Evolutionary conservation across 2,888 invertebrate species (phyloP).

Genomic region (Amiota communis): DNA sequence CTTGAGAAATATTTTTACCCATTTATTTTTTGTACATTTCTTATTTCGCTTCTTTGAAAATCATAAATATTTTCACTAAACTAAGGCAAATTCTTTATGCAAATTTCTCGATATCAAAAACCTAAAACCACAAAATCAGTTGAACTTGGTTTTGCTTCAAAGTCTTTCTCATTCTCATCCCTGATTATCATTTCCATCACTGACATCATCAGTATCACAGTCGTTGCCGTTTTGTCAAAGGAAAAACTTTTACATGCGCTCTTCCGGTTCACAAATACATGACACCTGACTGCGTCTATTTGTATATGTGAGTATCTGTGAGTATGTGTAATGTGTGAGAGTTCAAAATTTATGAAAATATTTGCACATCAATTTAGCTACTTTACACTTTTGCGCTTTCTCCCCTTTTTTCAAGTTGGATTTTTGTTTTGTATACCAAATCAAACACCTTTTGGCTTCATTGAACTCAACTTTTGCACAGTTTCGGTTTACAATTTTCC

Average conservation of each 20-base stretch:
- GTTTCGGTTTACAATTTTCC: slow-evolving; percentile 53
- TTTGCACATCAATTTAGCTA: slow-evolving; percentile 61
- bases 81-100: slow-evolving; percentile 1
- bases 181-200: neutral
- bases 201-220: neutral
- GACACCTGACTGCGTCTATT: slow-evolving; percentile 14
- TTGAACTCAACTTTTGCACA: slow-evolving; percentile 53
- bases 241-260: neutral
- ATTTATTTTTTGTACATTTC: neutral
- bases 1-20: neutral
- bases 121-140: slow-evolving; percentile 16
- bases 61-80: neutral
- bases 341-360: slow-evolving; percentile 61
- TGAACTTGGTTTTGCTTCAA: neutral
- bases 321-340: neutral
- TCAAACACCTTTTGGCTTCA: slow-evolving; percentile 62
- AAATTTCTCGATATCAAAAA: slow-evolving; percentile 1
- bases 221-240: neutral
- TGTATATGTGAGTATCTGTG: neutral
- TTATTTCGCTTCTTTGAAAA: slow-evolving; percentile 1
- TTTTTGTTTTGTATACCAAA: neutral
- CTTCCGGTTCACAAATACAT: neutral
- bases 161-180: no score
- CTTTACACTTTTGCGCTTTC: neutral
- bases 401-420: no score